Percentiles rank a stretch among this genome's conserved stretches.
Conservation (phyloP, 2,113 vertebrate species). For the Menura novaehollandiae region DNA sequence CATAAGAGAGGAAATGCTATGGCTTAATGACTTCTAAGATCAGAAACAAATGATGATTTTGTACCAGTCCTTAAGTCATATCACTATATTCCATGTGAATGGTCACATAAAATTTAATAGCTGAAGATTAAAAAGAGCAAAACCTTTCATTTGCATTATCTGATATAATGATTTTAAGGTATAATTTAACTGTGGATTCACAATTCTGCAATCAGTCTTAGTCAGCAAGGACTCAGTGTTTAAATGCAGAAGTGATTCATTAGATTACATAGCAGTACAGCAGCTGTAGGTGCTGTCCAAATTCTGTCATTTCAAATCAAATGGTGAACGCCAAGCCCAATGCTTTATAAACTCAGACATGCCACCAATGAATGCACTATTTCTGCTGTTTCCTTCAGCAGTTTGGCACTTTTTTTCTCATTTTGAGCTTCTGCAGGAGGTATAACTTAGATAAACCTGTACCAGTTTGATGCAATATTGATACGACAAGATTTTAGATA, state of each 20-base stretch:
- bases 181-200: background rate
- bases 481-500: background rate
- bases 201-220: background rate
- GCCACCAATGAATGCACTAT: background rate
- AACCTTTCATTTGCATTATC: background rate
- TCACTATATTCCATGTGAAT: background rate
- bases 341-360: background rate
- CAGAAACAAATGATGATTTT: background rate
- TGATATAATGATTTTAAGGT: background rate
- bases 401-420: background rate
- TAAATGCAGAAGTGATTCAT: background rate
- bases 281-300: background rate
- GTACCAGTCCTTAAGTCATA: background rate
- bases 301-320: background rate
- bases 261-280: background rate
- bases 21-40: background rate
- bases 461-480: background rate
- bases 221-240: background rate
- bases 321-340: background rate
- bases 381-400: background rate
- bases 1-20: background rate
- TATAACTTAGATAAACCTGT: background rate
- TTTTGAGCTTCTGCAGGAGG: background rate
- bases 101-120: background rate
- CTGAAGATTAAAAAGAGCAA: background rate